Evolutionary conservation across 2,888 invertebrate species (phyloP), one percentile per base, ranked within the genome.

Genomic region (Therioaphis trifolii): DNA sequence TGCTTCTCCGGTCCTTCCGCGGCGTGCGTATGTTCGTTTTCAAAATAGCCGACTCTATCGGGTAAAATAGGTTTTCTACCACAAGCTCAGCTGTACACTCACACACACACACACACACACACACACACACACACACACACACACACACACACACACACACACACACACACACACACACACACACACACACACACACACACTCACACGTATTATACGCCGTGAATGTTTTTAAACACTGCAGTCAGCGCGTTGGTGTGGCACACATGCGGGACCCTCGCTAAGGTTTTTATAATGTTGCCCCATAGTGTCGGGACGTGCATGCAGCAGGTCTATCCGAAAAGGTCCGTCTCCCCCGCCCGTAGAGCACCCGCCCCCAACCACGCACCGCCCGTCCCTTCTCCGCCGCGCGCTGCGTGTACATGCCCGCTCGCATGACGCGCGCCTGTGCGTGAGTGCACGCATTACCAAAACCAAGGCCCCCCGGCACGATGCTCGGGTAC

Each of bases 201-300:
- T n/a, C n/a, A n/a, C n/a, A n/a, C n/a, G n/a, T n/a, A n/a, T n/a
- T n/a, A n/a, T n/a, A n/a, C n/a, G n/a, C n/a, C n/a, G n/a, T n/a
- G n/a, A n/a, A n/a, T n/a, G n/a, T n/a, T n/a, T n/a, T n/a, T n/a
- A n/a, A n/a, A n/a, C 35, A 69, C 43, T 49, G 49, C 63, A 58
- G 55, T 69, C n/a, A 27, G 27, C 11, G 58, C 71, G 55, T 61
- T 72, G 46, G 80, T 27, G n/a, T n/a, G n/a, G 63, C 80, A 61
- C 80, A 71, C 55, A 82, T 82, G 82, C 82, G 82, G 82, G 82
- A 82, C 82, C 82, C 82, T 82, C 82, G 72, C 82, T 63, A 82
- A 82, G 82, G 82, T 72, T 74, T 43, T 74, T 82, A 82, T 52
- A 82, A 82, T 49, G 82, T 71, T 82, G 72, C 82, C 82, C 82